A percentile compares a stretch with the other conserved stretches of the same genome.
phyloP scores from a whole-genome alignment of 1,140 invertebrate species.

The Phocides pigmalion region DNA sequence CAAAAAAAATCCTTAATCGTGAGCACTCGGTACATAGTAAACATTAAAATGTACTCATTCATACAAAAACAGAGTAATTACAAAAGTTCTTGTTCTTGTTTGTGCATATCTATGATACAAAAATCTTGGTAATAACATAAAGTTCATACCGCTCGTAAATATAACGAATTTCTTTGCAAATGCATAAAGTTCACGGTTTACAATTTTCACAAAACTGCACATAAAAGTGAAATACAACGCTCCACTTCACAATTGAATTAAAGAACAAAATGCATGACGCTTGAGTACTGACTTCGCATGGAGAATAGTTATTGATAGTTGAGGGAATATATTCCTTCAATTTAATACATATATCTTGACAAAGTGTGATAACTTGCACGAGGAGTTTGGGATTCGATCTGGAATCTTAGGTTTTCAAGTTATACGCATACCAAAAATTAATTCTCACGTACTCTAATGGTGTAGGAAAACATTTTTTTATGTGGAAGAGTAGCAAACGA shows the following conservation, averaged over 20 bases:
- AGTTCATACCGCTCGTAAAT: background rate
- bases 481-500: too few species aligned
- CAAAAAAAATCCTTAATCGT: too few species aligned
- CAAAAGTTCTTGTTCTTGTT: too few species aligned
- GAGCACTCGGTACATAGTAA: background rate
- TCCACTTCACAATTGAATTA: constrained; percentile 14
- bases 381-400: too few species aligned
- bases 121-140: background rate
- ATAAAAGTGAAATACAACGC: constrained; percentile 20
- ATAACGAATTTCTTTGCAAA: constrained; percentile 1
- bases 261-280: constrained; percentile 9
- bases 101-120: background rate
- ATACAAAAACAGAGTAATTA: too few species aligned
- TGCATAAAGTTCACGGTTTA: constrained; percentile 5
- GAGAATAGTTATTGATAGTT: constrained; percentile 4
- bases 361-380: too few species aligned
- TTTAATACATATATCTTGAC: too few species aligned
- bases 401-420: too few species aligned
- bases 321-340: background rate
- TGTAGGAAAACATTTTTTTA: too few species aligned
- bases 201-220: constrained; percentile 17
- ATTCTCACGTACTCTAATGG: too few species aligned
- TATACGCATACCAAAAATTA: too few species aligned
- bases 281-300: constrained; percentile 2
- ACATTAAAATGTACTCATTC: background rate